phyloP scores from a whole-genome alignment of 2,888 invertebrate genomes.

The Andrena haemorrhoa region DNA sequence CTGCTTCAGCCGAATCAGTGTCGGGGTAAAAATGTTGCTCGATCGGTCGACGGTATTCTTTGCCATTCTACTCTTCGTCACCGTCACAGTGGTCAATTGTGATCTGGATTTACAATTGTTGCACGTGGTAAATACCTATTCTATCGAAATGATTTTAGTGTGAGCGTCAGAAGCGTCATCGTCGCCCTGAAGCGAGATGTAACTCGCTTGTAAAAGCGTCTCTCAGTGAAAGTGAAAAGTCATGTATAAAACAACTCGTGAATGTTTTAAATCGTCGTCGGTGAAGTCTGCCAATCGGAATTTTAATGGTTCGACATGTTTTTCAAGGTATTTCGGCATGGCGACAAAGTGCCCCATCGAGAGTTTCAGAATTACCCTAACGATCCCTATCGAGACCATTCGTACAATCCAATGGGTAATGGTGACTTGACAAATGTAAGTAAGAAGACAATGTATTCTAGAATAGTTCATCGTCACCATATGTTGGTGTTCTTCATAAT shows the following conservation, averaged over 20 bases:
- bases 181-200: background rate
- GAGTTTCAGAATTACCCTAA: conserved; percentile 86
- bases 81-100: conserved; percentile 33
- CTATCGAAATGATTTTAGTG: too few relatives aligned
- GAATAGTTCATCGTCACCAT: background rate
- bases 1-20: conserved; percentile 17
- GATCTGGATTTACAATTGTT: conserved; percentile 76
- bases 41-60: background rate
- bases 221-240: conserved; percentile 1
- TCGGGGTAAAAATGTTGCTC: conserved; percentile 41
- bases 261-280: background rate
- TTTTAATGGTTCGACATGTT: conserved; percentile 41
- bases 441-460: conserved; percentile 15
- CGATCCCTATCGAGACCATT: conserved; percentile 85
- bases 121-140: conserved; percentile 78
- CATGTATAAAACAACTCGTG: background rate
- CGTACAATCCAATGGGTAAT: conserved; percentile 86
- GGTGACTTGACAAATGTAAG: conserved; percentile 86
- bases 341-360: conserved; percentile 87
- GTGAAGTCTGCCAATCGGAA: background rate
- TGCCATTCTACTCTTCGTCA: conserved; percentile 1
- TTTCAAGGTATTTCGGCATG: conserved; percentile 87
- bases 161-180: background rate
- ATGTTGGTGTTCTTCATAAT: background rate
- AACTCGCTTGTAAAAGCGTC: conserved; percentile 1